Conservation (phyloP, 2,888 invertebrate species). For the Hyposoter dolosus region DNA sequence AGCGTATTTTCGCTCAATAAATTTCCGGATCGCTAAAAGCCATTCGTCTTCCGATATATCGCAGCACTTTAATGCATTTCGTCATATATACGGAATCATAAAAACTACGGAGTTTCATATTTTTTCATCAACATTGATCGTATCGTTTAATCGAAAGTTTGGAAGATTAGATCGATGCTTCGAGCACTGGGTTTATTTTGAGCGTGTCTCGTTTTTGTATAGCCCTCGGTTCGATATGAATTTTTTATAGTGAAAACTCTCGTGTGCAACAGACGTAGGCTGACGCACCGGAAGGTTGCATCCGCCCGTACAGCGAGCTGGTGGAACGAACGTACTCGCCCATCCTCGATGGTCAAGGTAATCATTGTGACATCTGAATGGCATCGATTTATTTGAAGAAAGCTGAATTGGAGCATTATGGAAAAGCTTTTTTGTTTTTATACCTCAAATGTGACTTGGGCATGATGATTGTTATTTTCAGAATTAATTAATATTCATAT, state of each 20-base stretch:
- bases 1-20: conserved; percentile 34
- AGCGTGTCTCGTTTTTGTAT: background rate
- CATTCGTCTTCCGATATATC: background rate
- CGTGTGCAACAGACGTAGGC: conserved; percentile 48
- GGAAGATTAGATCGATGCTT: background rate
- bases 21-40: background rate
- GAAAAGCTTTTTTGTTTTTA: background rate
- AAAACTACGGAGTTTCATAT: background rate
- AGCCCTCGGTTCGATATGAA: background rate
- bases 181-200: background rate
- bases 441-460: conserved; percentile 17
- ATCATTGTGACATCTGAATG: conserved; percentile 63
- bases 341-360: conserved; percentile 65
- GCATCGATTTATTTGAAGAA: conserved; percentile 46
- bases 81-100: background rate
- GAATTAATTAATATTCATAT: background rate
- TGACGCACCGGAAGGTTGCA: conserved; percentile 63
- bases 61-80: background rate
- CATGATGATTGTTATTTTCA: conserved; percentile 33
- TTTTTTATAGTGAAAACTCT: background rate
- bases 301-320: conserved; percentile 56
- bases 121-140: background rate
- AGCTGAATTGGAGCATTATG: conserved; percentile 54
- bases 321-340: conserved; percentile 52
- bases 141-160: background rate